Evolutionary conservation across 2,888 invertebrate genomes (phyloP), one percentile per base, ranked within the genome.

Genomic region (Meteorus colon): DNA sequence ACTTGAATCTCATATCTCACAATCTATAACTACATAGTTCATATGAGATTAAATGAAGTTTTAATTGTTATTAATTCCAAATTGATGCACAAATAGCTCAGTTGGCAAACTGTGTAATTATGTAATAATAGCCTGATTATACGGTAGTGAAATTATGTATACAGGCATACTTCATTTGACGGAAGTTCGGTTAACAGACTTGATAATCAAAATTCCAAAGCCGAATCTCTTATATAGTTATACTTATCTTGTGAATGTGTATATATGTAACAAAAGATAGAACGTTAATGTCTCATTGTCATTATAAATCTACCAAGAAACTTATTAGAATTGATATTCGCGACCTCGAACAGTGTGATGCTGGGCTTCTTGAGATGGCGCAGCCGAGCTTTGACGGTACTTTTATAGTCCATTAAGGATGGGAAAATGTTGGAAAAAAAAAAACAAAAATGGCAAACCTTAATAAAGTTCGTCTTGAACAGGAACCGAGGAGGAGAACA

Each of bases 341-440:
- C 68, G 48, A 68, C 48, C 48, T 48, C 48, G 29, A 68, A 68
- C 68, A 68, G 8, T 19, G 55, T 27, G 29, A 45, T 48, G 51
- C 16, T 68, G 45, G n/a, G 48, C 31, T n/a, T 29, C 29, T 69
- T 34, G 24, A 48, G 51, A 45, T 45, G 48, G 74, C 69, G 69
- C 63, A 68, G 68, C 60, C 48, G 41, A 60, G 62, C 19, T 68
- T 45, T 73, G 75, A 78, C 66, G 69, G 70, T 41, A 71, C 51
- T 77, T 79, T 79, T 78, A 79, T 71, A 75, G 71, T 74, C 78
- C 79, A 62, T 62, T 62, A 29, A 34, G 51, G 31, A 51, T 59
- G 29, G 59, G 60, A 71, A 71, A 71, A 55, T 48, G 60, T 55
- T 29, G 2, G 24, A 16, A 68, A 67, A 73, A 73, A 31, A 66